Evolutionary conservation across 2,888 invertebrate species (phyloP).

Genomic region (Trichogramma evanescens): DNA sequence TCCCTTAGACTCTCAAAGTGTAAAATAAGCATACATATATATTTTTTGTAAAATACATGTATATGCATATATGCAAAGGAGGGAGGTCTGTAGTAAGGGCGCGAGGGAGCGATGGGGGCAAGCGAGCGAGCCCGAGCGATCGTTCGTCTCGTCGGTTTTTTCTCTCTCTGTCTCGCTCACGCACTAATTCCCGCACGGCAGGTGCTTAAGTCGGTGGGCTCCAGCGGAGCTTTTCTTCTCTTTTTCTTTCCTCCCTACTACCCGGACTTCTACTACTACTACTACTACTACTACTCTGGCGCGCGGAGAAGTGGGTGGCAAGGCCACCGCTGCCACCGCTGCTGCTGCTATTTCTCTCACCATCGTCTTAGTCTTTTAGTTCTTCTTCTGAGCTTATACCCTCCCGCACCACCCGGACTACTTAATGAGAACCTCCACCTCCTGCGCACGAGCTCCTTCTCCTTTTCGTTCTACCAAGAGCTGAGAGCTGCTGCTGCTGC

Average conservation of each 20-base stretch:
- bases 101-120: too few species aligned
- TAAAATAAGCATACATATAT: too few species aligned
- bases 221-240: constrained; percentile 28
- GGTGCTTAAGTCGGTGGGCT: constrained; percentile 27
- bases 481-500: constrained; percentile 13
- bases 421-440: constrained; percentile 47
- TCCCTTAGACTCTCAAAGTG: too few species aligned
- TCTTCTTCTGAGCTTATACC: too few species aligned
- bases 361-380: too few species aligned
- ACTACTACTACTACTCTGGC: constrained; percentile 41
- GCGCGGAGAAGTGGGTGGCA: too few species aligned
- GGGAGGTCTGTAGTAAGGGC: too few species aligned
- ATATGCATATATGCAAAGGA: too few species aligned
- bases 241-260: constrained; percentile 31
- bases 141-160: constrained; percentile 15
- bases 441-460: constrained; percentile 24
- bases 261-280: constrained; percentile 28
- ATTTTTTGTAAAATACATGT: too few species aligned
- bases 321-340: constrained; percentile 36
- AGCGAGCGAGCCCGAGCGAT: too few species aligned
- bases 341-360: constrained; percentile 19
- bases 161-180: constrained; percentile 14
- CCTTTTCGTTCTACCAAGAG: constrained; percentile 18
- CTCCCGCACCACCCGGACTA: constrained; percentile 42
- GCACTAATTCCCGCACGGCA: constrained; percentile 11